Evolutionary conservation across 2,888 invertebrate genomes (phyloP), one percentile per base, ranked within the genome.

Genomic region (Aspidiotus rigidus): DNA sequence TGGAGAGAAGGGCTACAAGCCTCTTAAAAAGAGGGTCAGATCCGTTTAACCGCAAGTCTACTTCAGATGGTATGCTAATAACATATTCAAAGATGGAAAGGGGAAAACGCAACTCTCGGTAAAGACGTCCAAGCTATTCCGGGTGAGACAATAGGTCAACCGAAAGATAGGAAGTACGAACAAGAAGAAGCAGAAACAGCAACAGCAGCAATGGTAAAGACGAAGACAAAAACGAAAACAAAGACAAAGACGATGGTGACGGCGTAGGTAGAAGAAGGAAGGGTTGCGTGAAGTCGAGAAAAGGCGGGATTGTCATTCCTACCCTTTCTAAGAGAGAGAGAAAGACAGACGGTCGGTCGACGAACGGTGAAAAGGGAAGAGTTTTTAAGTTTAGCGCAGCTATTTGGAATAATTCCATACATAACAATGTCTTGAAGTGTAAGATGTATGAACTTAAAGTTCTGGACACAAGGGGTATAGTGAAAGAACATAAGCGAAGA

Each of bases 351-450:
- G 60, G 13, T 3, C 39, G 28, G 61, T 10, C 61, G 13, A n/a
- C n/a, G n/a, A n/a, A 39, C 17, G 62, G 42, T n/a, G 62, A 15
- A 59, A 42, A 57, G 66, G 59, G 66, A 57, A 62, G 40, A 62
- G 69, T 62, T 62, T 40, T 53, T 53, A 61, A 61, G 69, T 69
- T 28, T 69, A 41, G 61, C 28, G 56, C 69, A 62, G 62, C 62
- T 69, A 69, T 62, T 69, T 69, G 72, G 71, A 72, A 72, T 72
- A 71, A 72, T 72, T 72, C 71, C 72, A 71, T 70, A 69, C 72
- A 71, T 72, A 72, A 72, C 71, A 72, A 72, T 71, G 72, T 72
- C 71, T 72, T 71, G 72, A 71, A 72, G 62, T 62, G 69, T 69
- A 69, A 69, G 69, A 69, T 69, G 69, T 69, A 69, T 69, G 69